A percentile compares a stretch with the other conserved stretches of the same genome.
These are phyloP conservation scores for Scaptomyza montana DNA, from an alignment of 1,140 invertebrate species.

Conservation along the genomic window DNA sequence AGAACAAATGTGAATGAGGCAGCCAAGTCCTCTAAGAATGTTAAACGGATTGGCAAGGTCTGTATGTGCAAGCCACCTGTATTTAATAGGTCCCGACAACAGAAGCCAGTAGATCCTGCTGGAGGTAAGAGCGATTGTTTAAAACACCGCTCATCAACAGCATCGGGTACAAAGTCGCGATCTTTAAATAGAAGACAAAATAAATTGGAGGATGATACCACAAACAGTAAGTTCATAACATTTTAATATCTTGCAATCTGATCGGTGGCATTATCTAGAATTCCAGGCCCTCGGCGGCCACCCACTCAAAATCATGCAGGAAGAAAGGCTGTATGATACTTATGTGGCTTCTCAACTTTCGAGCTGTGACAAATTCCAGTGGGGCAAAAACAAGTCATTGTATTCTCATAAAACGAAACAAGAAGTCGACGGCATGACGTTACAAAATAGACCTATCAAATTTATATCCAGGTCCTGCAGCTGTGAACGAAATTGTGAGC, in stretches of 20 bases:
- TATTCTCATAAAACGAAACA: background rate
- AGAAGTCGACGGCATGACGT: background rate
- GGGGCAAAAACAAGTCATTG: background rate
- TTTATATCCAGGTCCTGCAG: no score
- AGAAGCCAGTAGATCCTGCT: background rate
- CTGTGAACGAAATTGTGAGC: background rate
- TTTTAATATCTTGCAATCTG: conserved; percentile 14
- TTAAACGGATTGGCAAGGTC: background rate
- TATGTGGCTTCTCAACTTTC: background rate
- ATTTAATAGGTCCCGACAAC: no score
- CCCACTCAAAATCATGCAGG: background rate
- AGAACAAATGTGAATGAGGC: background rate
- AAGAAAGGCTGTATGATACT: background rate
- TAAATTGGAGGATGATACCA: conserved; percentile 12
- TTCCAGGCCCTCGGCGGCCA: conserved; percentile 16
- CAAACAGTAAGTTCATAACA: conserved; percentile 23
- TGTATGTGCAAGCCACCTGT: conserved; percentile 7
- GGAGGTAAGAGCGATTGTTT: background rate
- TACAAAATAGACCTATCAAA: background rate
- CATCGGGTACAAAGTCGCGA: background rate
- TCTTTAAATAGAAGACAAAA: background rate
- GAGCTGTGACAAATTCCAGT: background rate
- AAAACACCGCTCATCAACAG: background rate
- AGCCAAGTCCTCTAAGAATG: background rate
- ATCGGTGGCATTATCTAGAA: conserved; percentile 30